Evolutionary conservation across 2,797 vertebrate genomes (phyloP).

Genomic region (Sebastolobus alascanus): DNA sequence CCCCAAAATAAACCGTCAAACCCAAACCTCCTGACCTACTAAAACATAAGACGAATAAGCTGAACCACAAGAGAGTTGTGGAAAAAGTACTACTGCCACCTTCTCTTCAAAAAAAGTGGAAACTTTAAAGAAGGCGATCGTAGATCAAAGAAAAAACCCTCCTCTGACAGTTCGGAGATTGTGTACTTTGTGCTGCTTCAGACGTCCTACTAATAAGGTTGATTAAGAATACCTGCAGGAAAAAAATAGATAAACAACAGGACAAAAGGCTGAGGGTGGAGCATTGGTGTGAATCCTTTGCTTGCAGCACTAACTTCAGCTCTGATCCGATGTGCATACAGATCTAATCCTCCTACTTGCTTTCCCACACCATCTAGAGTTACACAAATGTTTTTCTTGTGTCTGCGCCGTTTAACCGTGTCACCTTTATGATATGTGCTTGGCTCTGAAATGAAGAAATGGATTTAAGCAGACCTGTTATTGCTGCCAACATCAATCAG

Average conservation of each 20-base stretch:
- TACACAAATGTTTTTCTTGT: conserved; percentile 59
- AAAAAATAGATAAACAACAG: conserved; percentile 10
- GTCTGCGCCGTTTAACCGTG: conserved; percentile 38
- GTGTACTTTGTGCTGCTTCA: not conserved
- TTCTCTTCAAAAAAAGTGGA: not conserved
- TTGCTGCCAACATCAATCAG: conserved; percentile 32
- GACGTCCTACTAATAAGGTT: not conserved
- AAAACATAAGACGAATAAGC: not conserved
- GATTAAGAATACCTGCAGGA: conserved; percentile 17
- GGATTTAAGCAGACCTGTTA: conserved; percentile 11
- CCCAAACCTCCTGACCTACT: conserved; percentile 8
- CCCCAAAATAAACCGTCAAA: conserved; percentile 31
- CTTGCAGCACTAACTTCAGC: conserved; percentile 34
- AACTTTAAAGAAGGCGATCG: not conserved
- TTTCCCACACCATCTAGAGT: conserved; percentile 55
- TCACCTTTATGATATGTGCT: conserved; percentile 43
- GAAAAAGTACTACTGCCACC: not conserved
- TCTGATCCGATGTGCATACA: conserved; percentile 38
- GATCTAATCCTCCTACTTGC: conserved; percentile 47
- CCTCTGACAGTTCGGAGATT: not conserved
- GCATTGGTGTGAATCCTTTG: not conserved
- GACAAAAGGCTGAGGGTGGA: conserved; percentile 23
- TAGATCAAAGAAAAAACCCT: not conserved
- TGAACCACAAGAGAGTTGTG: not conserved
- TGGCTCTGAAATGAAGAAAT: conserved; percentile 11